phyloP scores from a whole-genome alignment of 2,113 vertebrate genomes.

The Sorex araneus region DNA sequence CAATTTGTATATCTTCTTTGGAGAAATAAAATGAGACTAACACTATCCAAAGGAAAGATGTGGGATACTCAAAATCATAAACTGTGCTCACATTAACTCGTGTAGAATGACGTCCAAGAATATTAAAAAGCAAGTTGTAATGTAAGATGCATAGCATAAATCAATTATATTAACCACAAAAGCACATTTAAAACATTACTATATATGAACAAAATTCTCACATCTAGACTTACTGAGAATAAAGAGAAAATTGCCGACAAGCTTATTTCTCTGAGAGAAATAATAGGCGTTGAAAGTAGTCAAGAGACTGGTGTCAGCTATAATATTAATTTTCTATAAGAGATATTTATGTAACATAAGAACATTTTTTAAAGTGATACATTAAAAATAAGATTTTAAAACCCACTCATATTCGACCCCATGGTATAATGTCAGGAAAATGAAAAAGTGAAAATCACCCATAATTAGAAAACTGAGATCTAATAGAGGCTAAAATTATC shows the following conservation, averaged over 20 bases:
- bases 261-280: not conserved
- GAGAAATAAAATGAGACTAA: no score
- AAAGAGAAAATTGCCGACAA: not conserved
- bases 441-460: not conserved
- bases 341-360: not conserved
- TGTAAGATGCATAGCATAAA: not conserved
- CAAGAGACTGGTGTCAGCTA: not conserved
- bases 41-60: no score
- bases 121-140: not conserved
- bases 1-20: no score
- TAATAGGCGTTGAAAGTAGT: not conserved
- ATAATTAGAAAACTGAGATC: not conserved
- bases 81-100: no score
- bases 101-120: not conserved
- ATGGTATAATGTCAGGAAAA: not conserved
- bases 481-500: not conserved
- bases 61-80: no score
- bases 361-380: not conserved
- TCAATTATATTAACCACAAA: not conserved
- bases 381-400: slow-evolving; percentile 27
- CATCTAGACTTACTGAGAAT: not conserved
- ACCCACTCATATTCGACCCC: not conserved
- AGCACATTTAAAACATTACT: not conserved
- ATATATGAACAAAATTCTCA: not conserved
- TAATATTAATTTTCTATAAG: not conserved